Percentiles rank a stretch among this genome's conserved stretches.
Conservation (phyloP, 2,888 invertebrate genomes). For the Drosophila robusta region DNA sequence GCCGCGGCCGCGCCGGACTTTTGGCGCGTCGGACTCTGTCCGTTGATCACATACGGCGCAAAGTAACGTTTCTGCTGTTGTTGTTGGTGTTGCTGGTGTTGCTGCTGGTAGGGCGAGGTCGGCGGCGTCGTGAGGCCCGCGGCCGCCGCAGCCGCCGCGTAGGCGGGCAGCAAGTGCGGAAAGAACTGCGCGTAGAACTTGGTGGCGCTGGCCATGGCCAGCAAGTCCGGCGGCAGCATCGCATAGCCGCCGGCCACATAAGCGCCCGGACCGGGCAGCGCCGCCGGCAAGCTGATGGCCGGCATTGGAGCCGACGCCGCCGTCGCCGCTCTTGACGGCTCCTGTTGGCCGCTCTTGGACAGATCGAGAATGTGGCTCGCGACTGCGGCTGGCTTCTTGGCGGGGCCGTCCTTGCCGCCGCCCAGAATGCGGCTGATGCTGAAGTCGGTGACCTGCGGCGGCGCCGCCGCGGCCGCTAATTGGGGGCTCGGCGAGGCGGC, state of each 20-base stretch:
- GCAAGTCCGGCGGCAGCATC: constrained; percentile 72
- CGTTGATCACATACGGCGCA: constrained; percentile 71
- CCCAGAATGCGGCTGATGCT: constrained; percentile 83
- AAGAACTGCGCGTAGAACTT: constrained; percentile 83
- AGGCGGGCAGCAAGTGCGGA: constrained; percentile 80
- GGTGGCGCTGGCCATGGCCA: constrained; percentile 82
- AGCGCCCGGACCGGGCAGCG: not conserved
- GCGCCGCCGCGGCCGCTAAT: constrained; percentile 34
- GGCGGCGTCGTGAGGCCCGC: constrained; percentile 67
- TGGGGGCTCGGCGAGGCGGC: constrained; percentile 61
- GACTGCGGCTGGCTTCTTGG: constrained; percentile 15
- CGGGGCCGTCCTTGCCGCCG: constrained; percentile 28
- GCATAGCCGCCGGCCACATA: constrained; percentile 47
- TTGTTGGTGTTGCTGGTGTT: constrained; percentile 30
- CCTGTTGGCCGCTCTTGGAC: constrained; percentile 72
- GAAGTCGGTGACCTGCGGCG: constrained; percentile 82
- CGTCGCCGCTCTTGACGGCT: not conserved
- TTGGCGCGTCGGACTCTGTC: constrained; percentile 38
- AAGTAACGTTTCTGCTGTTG: constrained; percentile 72
- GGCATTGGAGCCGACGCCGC: constrained; percentile 8
- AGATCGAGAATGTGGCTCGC: constrained; percentile 78
- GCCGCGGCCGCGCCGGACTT: constrained; percentile 36
- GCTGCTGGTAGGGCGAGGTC: constrained; percentile 65
- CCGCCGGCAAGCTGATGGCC: not conserved
- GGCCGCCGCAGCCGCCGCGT: constrained; percentile 73